Evolutionary conservation across 2,113 vertebrate species (phyloP), one percentile per base, ranked within the genome.

Genomic region (Thymallus thymallus): DNA sequence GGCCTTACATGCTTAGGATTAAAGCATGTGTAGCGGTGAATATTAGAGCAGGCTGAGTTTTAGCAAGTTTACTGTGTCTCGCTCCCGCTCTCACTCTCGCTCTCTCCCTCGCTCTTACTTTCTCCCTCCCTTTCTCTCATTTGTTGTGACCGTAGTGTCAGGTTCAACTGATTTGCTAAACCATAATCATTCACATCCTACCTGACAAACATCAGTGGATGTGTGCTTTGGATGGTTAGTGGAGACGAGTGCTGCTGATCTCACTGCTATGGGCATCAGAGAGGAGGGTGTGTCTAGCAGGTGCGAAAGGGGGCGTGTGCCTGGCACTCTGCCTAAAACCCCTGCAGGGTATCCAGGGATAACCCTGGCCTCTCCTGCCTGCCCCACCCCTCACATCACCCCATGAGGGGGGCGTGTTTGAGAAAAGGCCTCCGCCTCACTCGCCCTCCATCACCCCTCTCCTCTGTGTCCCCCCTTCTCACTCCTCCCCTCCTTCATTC

Each of bases 11-110:
- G 84, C 77, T 75, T 29, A 55, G 70, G 82, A 82, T 75, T 83
- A 83, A 87, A 85, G 83, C 80, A 86, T 79, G 74, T 86, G 86
- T 84, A 83, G 81, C 78, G 75, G 81, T 85, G 86, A 88, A 86
- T 86, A 83, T 84, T 83, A 67, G 75, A 88, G 82, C 56, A 87
- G 72, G 68, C 22, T 10, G 35, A 41, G 35, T 10, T 41, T 41
- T 7, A 41, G 35, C 35, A 41, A 10, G 35, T 41, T 41, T 41
- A 7, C 35, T 41, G 35, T 41, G 35, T 9, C 48, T 23, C 10
- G 2, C 32, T 23, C 45, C 29, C 45, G n/a, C 13, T 20, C 18
- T 20, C 41, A 6, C 32, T 68, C 41, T 3, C 67, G 3, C 67
- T 46, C 67, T 45, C n/a, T 65, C 26, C 62, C 46, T 10, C 69